These are phyloP conservation scores for Scalopus aquaticus DNA, from an alignment of 2,113 vertebrate genomes.

Conservation along the genomic window DNA sequence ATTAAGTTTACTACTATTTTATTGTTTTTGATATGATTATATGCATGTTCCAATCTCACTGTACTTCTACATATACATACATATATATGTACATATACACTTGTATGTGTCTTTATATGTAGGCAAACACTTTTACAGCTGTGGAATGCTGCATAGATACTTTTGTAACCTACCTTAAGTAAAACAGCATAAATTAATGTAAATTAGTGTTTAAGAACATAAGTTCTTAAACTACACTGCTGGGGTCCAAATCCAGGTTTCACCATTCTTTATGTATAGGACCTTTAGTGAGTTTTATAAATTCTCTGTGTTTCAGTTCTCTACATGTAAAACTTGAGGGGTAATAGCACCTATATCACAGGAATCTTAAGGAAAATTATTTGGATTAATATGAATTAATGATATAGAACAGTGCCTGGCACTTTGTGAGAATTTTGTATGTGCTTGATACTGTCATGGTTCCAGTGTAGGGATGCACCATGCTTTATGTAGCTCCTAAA, in stretches of 20 bases:
- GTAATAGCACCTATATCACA: not conserved
- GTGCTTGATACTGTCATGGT: not conserved
- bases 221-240: not conserved
- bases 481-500: not conserved
- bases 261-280: not conserved
- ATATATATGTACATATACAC: not conserved
- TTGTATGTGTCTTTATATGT: not conserved
- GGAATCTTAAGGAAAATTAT: not conserved
- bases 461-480: not conserved
- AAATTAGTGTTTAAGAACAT: not conserved
- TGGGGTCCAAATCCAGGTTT: not conserved
- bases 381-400: not conserved
- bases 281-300: not conserved
- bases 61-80: not conserved
- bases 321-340: not conserved
- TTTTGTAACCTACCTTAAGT: not conserved
- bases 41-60: not conserved
- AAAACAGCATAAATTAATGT: not conserved
- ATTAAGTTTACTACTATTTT: no score
- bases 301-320: not conserved
- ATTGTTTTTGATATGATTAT: no score
- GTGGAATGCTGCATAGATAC: not conserved
- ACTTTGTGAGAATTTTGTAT: not conserved
- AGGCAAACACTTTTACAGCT: not conserved
- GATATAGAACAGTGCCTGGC: not conserved